A percentile compares a stretch with the other conserved stretches of the same genome.
phyloP scores from a whole-genome alignment of 2,113 vertebrate species.

The Onychostruthus taczanowskii region DNA sequence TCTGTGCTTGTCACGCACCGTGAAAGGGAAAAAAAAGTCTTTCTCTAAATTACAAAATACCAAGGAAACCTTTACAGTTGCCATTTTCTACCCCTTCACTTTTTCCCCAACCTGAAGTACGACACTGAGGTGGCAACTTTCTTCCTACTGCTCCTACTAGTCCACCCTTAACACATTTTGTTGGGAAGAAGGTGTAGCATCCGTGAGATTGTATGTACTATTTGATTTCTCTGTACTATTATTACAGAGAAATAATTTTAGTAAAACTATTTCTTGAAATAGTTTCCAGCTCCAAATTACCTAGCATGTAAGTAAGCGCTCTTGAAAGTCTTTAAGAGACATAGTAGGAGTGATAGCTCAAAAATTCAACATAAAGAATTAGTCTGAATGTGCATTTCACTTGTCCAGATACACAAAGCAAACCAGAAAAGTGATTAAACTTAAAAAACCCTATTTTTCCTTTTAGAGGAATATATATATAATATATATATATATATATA shows the following conservation, averaged over 20 bases:
- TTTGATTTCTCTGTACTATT: not conserved
- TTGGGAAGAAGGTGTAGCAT: not conserved
- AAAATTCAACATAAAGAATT: not conserved
- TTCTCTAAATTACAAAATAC: not conserved
- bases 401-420: not conserved
- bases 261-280: not conserved
- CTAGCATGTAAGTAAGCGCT: not conserved
- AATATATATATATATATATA: too few relatives aligned
- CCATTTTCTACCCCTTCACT: not conserved
- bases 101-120: not conserved
- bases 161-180: not conserved
- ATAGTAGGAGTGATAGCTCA: not conserved
- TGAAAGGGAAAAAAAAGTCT: not conserved
- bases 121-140: not conserved
- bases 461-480: not conserved
- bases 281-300: not conserved
- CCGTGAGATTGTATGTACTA: not conserved
- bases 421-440: not conserved
- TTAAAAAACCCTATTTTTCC: rapidly evolving
- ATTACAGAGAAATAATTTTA: not conserved
- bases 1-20: not conserved
- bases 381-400: not conserved
- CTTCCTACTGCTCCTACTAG: not conserved
- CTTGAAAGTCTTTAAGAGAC: not conserved
- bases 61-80: not conserved